Conservation (phyloP, 2,797 vertebrate genomes). For the Nannoperca australis region DNA sequence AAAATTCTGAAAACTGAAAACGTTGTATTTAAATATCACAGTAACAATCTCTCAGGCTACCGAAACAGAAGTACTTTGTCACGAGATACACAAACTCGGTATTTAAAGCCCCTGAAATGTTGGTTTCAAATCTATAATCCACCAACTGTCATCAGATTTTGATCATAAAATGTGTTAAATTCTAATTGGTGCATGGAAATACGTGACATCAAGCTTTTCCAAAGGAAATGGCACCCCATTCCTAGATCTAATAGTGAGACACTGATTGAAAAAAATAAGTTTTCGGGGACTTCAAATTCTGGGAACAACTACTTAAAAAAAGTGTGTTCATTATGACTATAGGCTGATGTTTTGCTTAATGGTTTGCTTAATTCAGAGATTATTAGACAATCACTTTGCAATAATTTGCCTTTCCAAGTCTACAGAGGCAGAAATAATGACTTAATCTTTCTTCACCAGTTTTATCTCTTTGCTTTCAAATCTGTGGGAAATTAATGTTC, state of each 20-base stretch:
- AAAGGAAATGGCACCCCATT: not conserved
- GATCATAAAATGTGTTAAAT: not conserved
- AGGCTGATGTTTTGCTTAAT: constrained; percentile 5
- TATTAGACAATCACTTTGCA: constrained; percentile 8
- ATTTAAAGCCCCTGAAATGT: not conserved
- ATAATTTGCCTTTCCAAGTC: constrained; percentile 13
- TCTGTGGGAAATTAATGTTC: constrained; percentile 21
- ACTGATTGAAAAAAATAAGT: not conserved
- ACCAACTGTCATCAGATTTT: not conserved
- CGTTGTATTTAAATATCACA: too few relatives aligned
- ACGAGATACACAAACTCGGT: not conserved
- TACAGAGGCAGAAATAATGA: constrained; percentile 5
- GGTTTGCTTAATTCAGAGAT: constrained; percentile 8
- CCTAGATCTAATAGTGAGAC: not conserved
- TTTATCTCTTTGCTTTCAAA: constrained; percentile 27
- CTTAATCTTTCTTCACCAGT: constrained; percentile 8
- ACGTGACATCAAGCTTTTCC: not conserved
- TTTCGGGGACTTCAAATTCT: not conserved
- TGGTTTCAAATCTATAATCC: not conserved
- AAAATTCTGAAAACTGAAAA: not conserved
- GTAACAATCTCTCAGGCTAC: not conserved
- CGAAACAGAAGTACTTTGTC: not conserved
- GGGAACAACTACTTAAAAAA: not conserved
- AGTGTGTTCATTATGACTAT: not conserved
- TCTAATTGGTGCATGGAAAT: not conserved